Conservation (phyloP, 2,888 invertebrate genomes). For the Euzophera pinguis region DNA sequence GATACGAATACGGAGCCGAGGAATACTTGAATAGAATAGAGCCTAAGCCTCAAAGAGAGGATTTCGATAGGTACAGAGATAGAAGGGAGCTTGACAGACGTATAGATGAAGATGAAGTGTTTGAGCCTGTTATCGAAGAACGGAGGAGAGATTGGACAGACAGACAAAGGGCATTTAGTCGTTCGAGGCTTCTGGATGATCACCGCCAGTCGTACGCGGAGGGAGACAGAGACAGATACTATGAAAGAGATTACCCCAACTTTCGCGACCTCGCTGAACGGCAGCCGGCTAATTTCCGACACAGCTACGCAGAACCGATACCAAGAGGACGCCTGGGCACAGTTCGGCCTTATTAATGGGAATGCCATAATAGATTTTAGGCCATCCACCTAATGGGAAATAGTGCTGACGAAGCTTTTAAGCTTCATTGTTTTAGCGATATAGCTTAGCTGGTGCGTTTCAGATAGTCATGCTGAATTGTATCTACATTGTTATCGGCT, state of each 20-base stretch:
- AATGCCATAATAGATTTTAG: conserved; percentile 69
- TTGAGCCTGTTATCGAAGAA: conserved; percentile 68
- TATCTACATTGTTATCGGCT: conserved; percentile 6
- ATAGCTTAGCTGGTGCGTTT: conserved; percentile 3
- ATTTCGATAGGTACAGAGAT: conserved; percentile 64
- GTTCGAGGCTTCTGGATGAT: conserved; percentile 68
- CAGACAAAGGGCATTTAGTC: conserved; percentile 68
- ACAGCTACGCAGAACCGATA: conserved; percentile 85
- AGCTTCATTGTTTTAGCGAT: conserved; percentile 1
- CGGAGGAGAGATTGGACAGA: conserved; percentile 67
- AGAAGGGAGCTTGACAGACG: conserved; percentile 66
- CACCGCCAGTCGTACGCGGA: conserved; percentile 68
- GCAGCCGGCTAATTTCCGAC: conserved; percentile 75
- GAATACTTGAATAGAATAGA: conserved; percentile 66
- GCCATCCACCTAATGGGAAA: neutral
- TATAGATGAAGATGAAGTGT: conserved; percentile 69
- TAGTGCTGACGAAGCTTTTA: conserved; percentile 1
- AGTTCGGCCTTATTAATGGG: conserved; percentile 67
- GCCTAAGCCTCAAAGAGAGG: conserved; percentile 59
- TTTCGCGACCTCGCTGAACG: conserved; percentile 65
- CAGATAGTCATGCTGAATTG: conserved; percentile 3
- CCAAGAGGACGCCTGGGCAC: conserved; percentile 73
- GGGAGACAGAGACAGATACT: conserved; percentile 63
- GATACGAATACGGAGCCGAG: conserved; percentile 68
- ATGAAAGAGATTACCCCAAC: conserved; percentile 68